Conservation (phyloP, 1,140 invertebrate species). For the Drosophila bifasciata region DNA sequence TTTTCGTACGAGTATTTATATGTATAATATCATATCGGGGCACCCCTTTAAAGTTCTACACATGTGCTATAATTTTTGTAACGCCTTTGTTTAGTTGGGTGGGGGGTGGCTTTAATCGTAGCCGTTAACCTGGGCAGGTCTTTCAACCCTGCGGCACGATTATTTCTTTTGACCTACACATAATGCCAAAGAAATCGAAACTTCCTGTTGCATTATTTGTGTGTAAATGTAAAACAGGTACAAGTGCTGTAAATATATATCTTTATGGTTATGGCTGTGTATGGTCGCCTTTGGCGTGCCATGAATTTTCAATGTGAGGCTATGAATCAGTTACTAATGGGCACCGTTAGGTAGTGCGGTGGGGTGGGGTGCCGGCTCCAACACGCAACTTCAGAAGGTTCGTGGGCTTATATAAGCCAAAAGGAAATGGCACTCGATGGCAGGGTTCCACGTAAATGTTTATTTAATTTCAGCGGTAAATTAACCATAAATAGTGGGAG, state of each 20-base stretch:
- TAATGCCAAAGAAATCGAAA: slow-evolving; percentile 71
- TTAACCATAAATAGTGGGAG: no score
- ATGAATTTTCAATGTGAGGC: slow-evolving; percentile 50
- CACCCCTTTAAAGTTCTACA: background rate
- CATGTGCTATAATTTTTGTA: background rate
- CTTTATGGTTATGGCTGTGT: background rate
- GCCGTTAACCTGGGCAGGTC: slow-evolving; percentile 31
- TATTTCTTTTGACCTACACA: slow-evolving; percentile 36
- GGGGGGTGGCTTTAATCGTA: background rate
- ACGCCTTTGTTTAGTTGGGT: slow-evolving; percentile 13
- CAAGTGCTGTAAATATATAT: slow-evolving; percentile 22
- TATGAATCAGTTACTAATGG: slow-evolving; percentile 65
- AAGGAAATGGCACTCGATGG: slow-evolving; percentile 14
- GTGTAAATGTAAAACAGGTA: slow-evolving; percentile 9
- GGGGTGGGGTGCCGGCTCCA: background rate
- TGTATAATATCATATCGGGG: no score
- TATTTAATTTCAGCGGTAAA: slow-evolving; percentile 8
- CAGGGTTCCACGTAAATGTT: background rate
- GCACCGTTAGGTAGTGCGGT: slow-evolving; percentile 39
- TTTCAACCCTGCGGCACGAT: slow-evolving; percentile 41
- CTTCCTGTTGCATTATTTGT: slow-evolving; percentile 51
- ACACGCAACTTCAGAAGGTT: slow-evolving; percentile 22
- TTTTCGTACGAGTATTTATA: no score
- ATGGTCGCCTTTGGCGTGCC: slow-evolving; percentile 35
- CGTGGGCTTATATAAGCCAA: slow-evolving; percentile 23